Percentiles rank a stretch among this genome's conserved stretches.
These are phyloP conservation scores for Rhabdomys pumilio DNA, from an alignment of 2,797 vertebrate species.

Conservation along the genomic window DNA sequence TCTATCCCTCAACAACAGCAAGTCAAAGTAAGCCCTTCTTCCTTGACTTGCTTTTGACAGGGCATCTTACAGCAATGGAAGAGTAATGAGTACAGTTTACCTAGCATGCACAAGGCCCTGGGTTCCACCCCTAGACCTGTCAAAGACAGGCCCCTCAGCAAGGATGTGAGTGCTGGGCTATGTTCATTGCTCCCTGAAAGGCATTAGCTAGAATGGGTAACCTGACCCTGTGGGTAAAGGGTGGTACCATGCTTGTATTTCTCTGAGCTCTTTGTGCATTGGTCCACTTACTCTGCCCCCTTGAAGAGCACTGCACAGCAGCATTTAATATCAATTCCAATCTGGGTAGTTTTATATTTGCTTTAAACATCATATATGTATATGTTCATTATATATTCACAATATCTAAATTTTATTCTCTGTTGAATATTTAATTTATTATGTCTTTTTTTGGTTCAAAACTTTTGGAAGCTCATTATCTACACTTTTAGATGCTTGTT, in stretches of 20 bases:
- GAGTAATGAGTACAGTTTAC: background rate
- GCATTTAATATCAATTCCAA: background rate
- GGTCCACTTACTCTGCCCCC: background rate
- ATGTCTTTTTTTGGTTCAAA: slow-evolving; percentile 10
- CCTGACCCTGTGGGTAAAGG: background rate
- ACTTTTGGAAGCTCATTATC: background rate
- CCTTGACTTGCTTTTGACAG: background rate
- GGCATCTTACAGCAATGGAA: background rate
- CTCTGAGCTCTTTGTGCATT: background rate
- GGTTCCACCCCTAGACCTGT: background rate
- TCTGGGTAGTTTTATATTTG: background rate
- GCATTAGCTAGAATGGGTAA: background rate
- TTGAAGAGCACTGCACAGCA: background rate
- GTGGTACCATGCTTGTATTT: background rate
- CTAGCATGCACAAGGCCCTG: background rate
- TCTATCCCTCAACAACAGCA: background rate
- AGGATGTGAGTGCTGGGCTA: background rate
- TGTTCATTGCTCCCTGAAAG: background rate
- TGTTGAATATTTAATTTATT: background rate
- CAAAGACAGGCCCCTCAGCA: background rate
- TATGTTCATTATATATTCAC: background rate
- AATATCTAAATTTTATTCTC: background rate
- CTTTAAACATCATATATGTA: background rate
- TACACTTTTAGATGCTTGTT: background rate
- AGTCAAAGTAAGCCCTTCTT: background rate